Conservation (phyloP, 2,888 invertebrate genomes). For the Mayetiola destructor region DNA sequence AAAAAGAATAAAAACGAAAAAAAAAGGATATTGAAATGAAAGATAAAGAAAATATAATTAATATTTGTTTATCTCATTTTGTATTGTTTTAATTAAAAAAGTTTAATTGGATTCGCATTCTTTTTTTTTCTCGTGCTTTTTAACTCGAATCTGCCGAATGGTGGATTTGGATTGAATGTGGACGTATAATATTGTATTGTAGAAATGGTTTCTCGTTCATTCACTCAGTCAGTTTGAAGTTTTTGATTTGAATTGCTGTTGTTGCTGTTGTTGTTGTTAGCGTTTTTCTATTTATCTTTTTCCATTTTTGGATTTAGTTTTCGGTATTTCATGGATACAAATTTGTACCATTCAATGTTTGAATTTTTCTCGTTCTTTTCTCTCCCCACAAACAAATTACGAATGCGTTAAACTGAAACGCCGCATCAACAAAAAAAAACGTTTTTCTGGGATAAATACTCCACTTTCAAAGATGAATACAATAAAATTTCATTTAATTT, state of each 20-base stretch:
- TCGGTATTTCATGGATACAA: not conserved
- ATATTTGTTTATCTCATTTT: conserved; percentile 15
- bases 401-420: not conserved
- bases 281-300: conserved; percentile 2
- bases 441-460: not conserved
- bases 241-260: not conserved
- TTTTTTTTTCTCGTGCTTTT: not conserved
- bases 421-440: not conserved
- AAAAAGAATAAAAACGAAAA: not conserved
- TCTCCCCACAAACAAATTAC: no score
- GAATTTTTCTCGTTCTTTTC: no score
- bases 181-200: no score
- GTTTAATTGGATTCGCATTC: conserved; percentile 16
- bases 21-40: conserved; percentile 7
- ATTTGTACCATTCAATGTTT: no score
- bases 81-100: conserved; percentile 16
- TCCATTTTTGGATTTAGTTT: not conserved
- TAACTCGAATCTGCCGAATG: not conserved
- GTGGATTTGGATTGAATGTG: no score
- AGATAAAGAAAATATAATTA: conserved; percentile 15
- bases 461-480: not conserved
- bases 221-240: not conserved
- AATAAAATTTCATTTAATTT: conserved; percentile 2
- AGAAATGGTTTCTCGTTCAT: no score
- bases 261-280: not conserved